These are phyloP conservation scores for Parapristionchus giblindavisi DNA, from an alignment of 2,888 invertebrate genomes.

Conservation along the genomic window DNA sequence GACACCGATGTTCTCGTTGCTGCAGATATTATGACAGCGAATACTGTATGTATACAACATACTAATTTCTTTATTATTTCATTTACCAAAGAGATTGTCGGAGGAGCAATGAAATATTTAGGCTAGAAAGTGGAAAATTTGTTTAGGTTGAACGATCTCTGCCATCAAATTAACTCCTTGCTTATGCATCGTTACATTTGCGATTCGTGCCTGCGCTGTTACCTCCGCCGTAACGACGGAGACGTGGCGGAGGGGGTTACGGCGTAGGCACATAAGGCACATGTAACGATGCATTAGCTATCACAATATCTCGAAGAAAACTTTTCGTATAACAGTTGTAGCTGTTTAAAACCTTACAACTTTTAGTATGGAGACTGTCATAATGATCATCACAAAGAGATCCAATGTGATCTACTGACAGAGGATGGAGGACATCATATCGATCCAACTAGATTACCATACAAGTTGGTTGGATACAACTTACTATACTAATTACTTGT, in stretches of 20 bases:
- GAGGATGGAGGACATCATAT: conserved; percentile 61
- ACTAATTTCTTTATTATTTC: too few relatives aligned
- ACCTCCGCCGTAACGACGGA: too few relatives aligned
- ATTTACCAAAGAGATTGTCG: background rate
- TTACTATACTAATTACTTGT: background rate
- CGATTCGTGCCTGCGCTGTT: too few relatives aligned
- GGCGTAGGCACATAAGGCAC: too few relatives aligned
- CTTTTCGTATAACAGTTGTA: background rate
- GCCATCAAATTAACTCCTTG: background rate
- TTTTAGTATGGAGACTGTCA: conserved; percentile 54
- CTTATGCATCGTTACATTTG: background rate
- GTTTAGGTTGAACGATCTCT: background rate
- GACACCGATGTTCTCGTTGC: conserved; percentile 56
- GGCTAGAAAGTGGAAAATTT: too few relatives aligned
- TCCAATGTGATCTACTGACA: conserved; percentile 60
- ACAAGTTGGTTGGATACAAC: conserved; percentile 43
- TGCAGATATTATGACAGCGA: conserved; percentile 49
- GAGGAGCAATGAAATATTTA: too few relatives aligned
- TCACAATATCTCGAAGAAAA: background rate
- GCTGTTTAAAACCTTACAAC: too few relatives aligned
- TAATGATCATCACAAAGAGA: conserved; percentile 56
- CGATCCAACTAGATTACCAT: conserved; percentile 59
- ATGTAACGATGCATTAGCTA: too few relatives aligned
- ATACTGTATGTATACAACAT: conserved; percentile 20
- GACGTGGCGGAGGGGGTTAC: too few relatives aligned